These are phyloP conservation scores for Villa cingulata DNA, from an alignment of 2,888 invertebrate species.

Conservation along the genomic window DNA sequence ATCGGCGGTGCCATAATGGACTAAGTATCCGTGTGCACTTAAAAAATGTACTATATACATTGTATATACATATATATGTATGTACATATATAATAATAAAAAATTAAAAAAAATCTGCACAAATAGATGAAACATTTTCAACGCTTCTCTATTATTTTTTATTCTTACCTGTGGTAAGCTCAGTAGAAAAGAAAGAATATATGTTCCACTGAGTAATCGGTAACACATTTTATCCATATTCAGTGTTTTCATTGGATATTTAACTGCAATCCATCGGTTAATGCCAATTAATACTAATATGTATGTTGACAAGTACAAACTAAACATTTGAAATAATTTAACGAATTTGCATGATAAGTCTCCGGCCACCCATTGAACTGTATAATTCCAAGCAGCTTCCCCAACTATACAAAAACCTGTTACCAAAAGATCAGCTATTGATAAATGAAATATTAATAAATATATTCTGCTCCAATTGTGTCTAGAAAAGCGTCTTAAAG, in stretches of 20 bases:
- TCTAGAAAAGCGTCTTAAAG: conserved; percentile 41
- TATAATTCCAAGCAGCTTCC: conserved; percentile 67
- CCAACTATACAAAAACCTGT: conserved; percentile 69
- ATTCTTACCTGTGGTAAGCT: conserved; percentile 62
- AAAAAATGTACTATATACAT: no score
- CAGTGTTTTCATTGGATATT: conserved; percentile 62
- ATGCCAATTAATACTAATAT: conserved; percentile 69
- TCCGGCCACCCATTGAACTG: conserved; percentile 69
- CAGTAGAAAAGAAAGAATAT: conserved; percentile 56
- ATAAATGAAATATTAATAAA: conserved; percentile 66
- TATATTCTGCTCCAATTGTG: conserved; percentile 60
- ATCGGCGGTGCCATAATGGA: no score
- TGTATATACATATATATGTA: no score
- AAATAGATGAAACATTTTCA: no score
- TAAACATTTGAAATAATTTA: conserved; percentile 70
- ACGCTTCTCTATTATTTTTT: no score
- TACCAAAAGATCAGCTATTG: conserved; percentile 67
- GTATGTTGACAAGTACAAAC: conserved; percentile 69
- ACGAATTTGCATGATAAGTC: conserved; percentile 64
- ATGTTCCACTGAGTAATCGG: conserved; percentile 53
- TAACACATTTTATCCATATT: conserved; percentile 54
- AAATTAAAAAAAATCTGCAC: neutral
- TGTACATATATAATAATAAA: no score
- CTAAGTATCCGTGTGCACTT: no score
- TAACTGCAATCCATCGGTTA: conserved; percentile 66